Evolutionary conservation across 2,888 invertebrate genomes (phyloP).

Genomic region (Drosophila fulvimacula): DNA sequence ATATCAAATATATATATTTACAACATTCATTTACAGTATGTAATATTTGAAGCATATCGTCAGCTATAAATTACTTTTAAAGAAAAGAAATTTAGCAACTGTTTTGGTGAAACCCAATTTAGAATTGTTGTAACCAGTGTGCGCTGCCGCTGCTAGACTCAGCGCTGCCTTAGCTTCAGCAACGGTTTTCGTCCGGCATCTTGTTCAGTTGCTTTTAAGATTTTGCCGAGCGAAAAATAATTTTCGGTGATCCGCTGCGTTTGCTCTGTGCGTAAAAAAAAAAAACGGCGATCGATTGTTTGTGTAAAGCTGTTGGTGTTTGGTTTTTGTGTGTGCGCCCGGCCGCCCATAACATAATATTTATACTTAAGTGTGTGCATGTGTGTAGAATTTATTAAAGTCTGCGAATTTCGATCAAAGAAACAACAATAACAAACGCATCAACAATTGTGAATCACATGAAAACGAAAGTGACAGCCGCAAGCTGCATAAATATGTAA

Average conservation of each 20-base stretch:
- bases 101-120: neutral
- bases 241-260: constrained; percentile 51
- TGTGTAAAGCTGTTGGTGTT: constrained; percentile 35
- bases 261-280: constrained; percentile 43
- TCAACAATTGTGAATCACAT: constrained; percentile 44
- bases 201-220: constrained; percentile 81
- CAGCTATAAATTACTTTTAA: too few relatives aligned
- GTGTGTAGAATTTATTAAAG: constrained; percentile 38
- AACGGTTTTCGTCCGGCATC: constrained; percentile 63
- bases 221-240: constrained; percentile 82
- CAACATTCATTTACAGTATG: neutral
- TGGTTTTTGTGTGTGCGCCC: constrained; percentile 19
- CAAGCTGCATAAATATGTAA: constrained; percentile 54
- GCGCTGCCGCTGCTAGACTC: constrained; percentile 50
- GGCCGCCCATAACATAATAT: constrained; percentile 42
- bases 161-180: constrained; percentile 62
- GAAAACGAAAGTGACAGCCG: constrained; percentile 71
- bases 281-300: constrained; percentile 53
- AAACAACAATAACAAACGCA: constrained; percentile 36
- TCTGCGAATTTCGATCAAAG: constrained; percentile 46
- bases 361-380: constrained; percentile 31
- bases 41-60: too few relatives aligned
- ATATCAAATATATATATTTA: neutral
- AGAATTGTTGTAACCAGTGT: constrained; percentile 36
- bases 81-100: too few relatives aligned